Evolutionary conservation across 2,113 vertebrate genomes (phyloP).

Genomic region (Syrrhaptes paradoxus): DNA sequence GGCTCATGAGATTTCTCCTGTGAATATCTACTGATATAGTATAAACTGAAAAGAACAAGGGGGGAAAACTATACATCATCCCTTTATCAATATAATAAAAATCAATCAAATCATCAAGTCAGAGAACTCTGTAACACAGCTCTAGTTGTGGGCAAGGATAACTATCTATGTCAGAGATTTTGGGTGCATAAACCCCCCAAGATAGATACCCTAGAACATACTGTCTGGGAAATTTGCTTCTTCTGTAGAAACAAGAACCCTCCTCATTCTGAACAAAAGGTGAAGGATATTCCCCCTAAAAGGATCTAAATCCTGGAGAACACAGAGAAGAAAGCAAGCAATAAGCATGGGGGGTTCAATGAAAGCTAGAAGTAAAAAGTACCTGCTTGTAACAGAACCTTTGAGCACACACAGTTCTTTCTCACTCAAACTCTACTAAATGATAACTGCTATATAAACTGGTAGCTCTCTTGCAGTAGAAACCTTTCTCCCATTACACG

Average conservation of each 20-base stretch:
- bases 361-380: not conserved
- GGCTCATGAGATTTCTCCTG: not conserved
- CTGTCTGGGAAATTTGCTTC: not conserved
- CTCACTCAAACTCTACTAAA: not conserved
- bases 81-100: not conserved
- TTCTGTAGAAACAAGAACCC: not conserved
- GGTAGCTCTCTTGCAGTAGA: not conserved
- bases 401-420: not conserved
- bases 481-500: not conserved
- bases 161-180: rapidly evolving
- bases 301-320: not conserved
- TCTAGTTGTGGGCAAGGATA: not conserved
- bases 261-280: not conserved
- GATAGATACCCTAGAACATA: not conserved
- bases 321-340: not conserved
- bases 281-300: not conserved
- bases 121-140: not conserved
- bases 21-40: not conserved
- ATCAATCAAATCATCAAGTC: not conserved
- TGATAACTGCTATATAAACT: not conserved
- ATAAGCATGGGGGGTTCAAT: not conserved
- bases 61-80: not conserved
- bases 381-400: not conserved
- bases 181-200: not conserved
- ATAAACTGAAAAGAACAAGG: not conserved